phyloP scores from a whole-genome alignment of 2,113 vertebrate species.

The Labeo catla region DNA sequence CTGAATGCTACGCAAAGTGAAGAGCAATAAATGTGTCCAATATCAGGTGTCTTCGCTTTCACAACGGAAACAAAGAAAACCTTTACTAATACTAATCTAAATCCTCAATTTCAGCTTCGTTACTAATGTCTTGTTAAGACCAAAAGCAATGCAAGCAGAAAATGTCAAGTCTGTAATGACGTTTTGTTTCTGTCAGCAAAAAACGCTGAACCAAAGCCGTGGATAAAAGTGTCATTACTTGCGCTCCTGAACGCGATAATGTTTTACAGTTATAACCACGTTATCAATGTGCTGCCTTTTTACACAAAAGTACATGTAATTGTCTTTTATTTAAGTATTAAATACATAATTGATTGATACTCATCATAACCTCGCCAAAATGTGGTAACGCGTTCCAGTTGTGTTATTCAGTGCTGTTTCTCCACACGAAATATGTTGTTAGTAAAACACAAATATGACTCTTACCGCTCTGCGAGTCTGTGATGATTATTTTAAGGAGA shows the following conservation, averaged over 20 bases:
- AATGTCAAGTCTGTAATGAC: not conserved
- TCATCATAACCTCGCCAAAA: not conserved
- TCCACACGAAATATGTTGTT: not conserved
- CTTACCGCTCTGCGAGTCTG: constrained; percentile 83
- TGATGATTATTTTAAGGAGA: constrained; percentile 73
- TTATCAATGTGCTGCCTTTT: not conserved
- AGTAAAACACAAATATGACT: not conserved
- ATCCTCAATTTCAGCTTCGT: not conserved
- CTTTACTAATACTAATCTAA: not conserved
- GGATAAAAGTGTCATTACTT: not conserved
- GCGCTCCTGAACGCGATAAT: not conserved
- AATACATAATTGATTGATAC: not conserved
- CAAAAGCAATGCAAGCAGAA: not conserved
- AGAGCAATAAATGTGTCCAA: not conserved
- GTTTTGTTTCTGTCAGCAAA: not conserved
- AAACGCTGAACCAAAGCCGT: not conserved
- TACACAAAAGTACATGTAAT: not conserved
- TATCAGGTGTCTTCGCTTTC: not conserved
- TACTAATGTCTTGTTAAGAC: not conserved
- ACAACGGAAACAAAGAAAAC: not conserved
- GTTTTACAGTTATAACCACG: not conserved
- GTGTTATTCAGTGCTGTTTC: not conserved
- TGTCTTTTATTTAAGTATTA: not conserved
- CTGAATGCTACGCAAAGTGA: not conserved
- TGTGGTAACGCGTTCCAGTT: not conserved